These are phyloP conservation scores for Amyelois transitella DNA, from an alignment of 1,140 invertebrate species.

Conservation along the genomic window DNA sequence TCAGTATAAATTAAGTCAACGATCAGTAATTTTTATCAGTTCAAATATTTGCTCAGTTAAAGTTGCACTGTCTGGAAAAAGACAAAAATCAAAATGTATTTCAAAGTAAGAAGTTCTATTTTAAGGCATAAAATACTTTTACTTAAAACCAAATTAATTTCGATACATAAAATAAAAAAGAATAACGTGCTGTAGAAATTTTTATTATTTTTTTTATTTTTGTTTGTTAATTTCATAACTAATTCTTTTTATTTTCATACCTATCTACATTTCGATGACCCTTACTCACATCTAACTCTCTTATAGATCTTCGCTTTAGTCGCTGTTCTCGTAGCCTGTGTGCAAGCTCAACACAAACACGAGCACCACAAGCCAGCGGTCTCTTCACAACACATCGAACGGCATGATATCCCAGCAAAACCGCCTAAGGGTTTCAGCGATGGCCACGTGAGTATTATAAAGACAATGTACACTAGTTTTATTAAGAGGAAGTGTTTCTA, in stretches of 20 bases:
- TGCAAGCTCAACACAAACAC: slow-evolving; percentile 8
- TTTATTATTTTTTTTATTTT: too few relatives aligned
- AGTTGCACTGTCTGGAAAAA: neutral
- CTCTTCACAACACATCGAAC: slow-evolving; percentile 21
- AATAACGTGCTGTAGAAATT: too few relatives aligned
- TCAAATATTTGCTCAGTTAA: neutral
- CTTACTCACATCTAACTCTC: too few relatives aligned
- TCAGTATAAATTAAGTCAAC: neutral
- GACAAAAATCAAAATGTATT: neutral
- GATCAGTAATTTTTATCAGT: neutral
- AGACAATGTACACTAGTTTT: too few relatives aligned
- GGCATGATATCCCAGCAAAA: slow-evolving; percentile 18
- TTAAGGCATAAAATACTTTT: neutral
- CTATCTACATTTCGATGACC: too few relatives aligned
- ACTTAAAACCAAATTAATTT: neutral
- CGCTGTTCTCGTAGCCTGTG: neutral
- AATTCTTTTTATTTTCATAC: too few relatives aligned
- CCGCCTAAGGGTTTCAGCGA: slow-evolving; percentile 13
- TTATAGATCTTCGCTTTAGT: neutral
- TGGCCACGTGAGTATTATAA: slow-evolving; percentile 16
- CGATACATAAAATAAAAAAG: neutral
- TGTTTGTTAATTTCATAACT: too few relatives aligned
- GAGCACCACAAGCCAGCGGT: slow-evolving; percentile 16
- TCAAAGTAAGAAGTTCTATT: neutral
- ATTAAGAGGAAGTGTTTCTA: too few relatives aligned